Conservation (phyloP, 2,888 invertebrate genomes). For the Stegana nigrithorax region DNA sequence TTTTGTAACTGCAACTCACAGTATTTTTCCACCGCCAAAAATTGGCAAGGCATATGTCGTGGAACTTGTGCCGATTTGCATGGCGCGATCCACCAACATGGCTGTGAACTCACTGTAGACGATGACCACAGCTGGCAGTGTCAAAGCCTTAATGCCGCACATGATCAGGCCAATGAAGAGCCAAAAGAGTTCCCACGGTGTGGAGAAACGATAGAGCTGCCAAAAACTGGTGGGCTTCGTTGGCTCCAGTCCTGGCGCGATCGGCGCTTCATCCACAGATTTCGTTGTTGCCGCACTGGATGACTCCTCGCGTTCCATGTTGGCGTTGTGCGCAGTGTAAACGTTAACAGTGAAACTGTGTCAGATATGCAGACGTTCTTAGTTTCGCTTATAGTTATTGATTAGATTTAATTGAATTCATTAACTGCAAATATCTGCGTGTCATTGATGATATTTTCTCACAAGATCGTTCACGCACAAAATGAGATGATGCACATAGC, state of each 20-base stretch:
- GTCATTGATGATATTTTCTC: not conserved
- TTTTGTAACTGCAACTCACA: conserved; percentile 66
- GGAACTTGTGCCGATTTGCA: conserved; percentile 72
- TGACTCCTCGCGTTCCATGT: conserved; percentile 59
- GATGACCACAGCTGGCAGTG: conserved; percentile 77
- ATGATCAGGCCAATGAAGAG: conserved; percentile 72
- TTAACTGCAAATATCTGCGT: not conserved
- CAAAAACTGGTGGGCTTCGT: conserved; percentile 55
- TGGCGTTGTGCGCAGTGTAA: conserved; percentile 12
- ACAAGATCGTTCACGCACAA: conserved; percentile 29
- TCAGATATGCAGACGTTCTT: conserved; percentile 13
- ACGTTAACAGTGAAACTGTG: not conserved
- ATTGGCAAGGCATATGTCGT: conserved; percentile 72
- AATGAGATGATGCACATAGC: no score
- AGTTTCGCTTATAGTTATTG: conserved; percentile 28
- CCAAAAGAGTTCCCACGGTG: conserved; percentile 71
- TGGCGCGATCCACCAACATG: conserved; percentile 76
- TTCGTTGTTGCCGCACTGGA: conserved; percentile 49
- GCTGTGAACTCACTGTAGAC: conserved; percentile 81
- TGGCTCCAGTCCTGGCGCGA: conserved; percentile 53
- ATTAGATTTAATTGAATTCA: conserved; percentile 35
- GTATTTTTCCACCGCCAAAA: conserved; percentile 75
- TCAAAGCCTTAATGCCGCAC: conserved; percentile 74
- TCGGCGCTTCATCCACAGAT: conserved; percentile 43
- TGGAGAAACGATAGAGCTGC: conserved; percentile 72